Conservation (phyloP, 1,140 invertebrate species). For the Macrotrachela quadricornifera region DNA sequence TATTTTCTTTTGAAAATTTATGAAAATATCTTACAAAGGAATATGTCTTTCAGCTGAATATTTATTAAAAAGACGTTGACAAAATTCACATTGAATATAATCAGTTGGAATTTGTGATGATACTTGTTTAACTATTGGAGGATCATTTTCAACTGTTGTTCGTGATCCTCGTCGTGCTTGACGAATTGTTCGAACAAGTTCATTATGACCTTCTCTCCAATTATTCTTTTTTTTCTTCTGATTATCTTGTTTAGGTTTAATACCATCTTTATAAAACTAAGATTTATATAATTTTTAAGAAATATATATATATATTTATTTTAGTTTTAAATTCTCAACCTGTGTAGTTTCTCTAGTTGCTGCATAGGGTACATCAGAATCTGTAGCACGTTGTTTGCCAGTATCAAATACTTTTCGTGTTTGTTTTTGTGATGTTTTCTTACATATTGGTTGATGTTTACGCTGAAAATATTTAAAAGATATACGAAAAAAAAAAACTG, state of each 20-base stretch:
- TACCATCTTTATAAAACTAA: neutral
- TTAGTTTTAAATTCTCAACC: neutral
- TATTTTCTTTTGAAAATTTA: too few relatives aligned
- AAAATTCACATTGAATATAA: slow-evolving; percentile 48
- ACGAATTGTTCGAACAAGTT: slow-evolving; percentile 38
- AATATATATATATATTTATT: neutral
- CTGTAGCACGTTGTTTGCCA: slow-evolving; percentile 53
- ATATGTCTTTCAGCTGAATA: slow-evolving; percentile 73
- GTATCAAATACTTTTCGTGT: slow-evolving; percentile 65
- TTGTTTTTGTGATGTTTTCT: slow-evolving; percentile 43
- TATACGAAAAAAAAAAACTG: too few relatives aligned
- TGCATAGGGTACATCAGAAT: slow-evolving; percentile 37
- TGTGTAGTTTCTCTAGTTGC: slow-evolving; percentile 13
- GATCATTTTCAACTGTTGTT: slow-evolving; percentile 19
- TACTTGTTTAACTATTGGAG: slow-evolving; percentile 22
- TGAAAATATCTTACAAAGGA: slow-evolving; percentile 40
- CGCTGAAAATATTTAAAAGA: slow-evolving; percentile 18
- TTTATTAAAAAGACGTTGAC: slow-evolving; percentile 53
- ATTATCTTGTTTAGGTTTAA: neutral
- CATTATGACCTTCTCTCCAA: slow-evolving; percentile 38
- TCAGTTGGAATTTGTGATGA: slow-evolving; percentile 26
- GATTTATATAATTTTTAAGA: neutral
- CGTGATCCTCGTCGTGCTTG: slow-evolving; percentile 30
- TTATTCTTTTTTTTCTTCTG: slow-evolving; percentile 23
- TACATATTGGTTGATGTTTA: slow-evolving; percentile 55